A percentile compares a stretch with the other conserved stretches of the same genome.
Conservation (phyloP, 92 coral and sea anemone species). For the Galaxea fascicularis region DNA sequence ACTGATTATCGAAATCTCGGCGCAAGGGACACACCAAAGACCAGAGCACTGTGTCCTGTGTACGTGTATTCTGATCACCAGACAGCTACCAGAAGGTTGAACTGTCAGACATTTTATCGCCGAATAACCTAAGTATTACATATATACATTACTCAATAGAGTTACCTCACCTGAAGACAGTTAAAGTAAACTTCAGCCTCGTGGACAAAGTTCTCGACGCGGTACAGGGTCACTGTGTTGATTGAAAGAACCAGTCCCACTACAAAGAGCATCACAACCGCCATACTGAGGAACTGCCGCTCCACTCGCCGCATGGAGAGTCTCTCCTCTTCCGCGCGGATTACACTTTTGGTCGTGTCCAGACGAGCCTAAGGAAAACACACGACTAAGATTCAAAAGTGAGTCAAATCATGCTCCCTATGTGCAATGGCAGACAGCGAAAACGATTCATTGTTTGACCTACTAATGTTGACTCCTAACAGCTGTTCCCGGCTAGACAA, state of each 20-base stretch:
- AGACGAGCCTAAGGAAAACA: constrained; percentile 78
- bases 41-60: too few relatives aligned
- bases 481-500: too few relatives aligned
- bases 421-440: background rate
- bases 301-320: constrained; percentile 83
- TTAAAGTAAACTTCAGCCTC: constrained; percentile 75
- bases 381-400: background rate
- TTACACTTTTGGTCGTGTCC: constrained; percentile 71
- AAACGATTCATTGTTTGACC: background rate
- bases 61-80: too few relatives aligned
- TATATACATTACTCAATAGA: too few relatives aligned
- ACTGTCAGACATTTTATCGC: too few relatives aligned
- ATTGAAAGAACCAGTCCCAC: constrained; percentile 81
- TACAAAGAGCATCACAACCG: constrained; percentile 68
- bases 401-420: background rate
- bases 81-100: too few relatives aligned
- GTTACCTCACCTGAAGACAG: constrained; percentile 85
- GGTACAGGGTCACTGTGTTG: constrained; percentile 64
- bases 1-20: too few relatives aligned
- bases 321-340: constrained; percentile 84
- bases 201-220: constrained; percentile 58
- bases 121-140: too few relatives aligned
- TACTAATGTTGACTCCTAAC: background rate
- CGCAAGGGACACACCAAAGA: too few relatives aligned
- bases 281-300: constrained; percentile 93